A percentile compares a stretch with the other conserved stretches of the same genome.
Conservation (phyloP, 2,113 vertebrate genomes). For the Bos taurus region ARS-UCD2.0 NC_037335.1:926001-926500, state of each 20-base stretch:
- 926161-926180: not conserved
- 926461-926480: not conserved
- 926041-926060: not conserved
- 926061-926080: not conserved
- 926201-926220: not conserved
- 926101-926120: not conserved
- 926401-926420: accelerated
- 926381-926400: not conserved
- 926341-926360: accelerated
- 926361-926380: not conserved
- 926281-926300: not conserved
- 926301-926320: not conserved
- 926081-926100: not conserved
- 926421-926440: not conserved
- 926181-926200: not conserved
- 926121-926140: not conserved
- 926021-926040: not conserved
- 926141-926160: not conserved
- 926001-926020: not conserved
- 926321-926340: not conserved
- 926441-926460: not conserved
- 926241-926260: not conserved
- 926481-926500: not conserved
- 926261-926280: not conserved
- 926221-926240: not conserved